Base-by-base conservation (phyloP, 1,140 invertebrate species). In the Amyelois transitella region DNA sequence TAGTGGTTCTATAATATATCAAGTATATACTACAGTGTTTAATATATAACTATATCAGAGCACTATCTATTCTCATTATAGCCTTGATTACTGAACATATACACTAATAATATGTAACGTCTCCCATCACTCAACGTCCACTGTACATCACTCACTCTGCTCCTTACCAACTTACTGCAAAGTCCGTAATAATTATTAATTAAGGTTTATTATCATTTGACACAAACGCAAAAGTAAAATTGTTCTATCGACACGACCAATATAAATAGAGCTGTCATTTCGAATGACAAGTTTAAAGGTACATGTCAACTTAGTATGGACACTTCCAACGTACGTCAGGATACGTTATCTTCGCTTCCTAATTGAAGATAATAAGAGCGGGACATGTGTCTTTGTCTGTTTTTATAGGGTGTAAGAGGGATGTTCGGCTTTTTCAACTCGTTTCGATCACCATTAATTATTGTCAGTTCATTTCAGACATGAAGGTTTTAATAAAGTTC, bases 331-430 rank as follows among this genome's bases (percentile, higher is more conserved):
- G 74, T 82, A 81, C 81, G 81, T 78, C 80, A 77, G 68, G 75
- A 71, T 67, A 73, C 62, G 78, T 77, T 85, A 85, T 85, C 81
- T 62, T 70, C 69, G 70, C 69, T 74, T 79, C 81, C 83, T 85
- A 85, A 85, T 85, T 85, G 81, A 83, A 83, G 78, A 85, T 85
- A 83, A 85, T 83, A 81, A 81, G 77, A 74, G 32, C 72, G 61
- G 71, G 77, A 81, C 80, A 86, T 83, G 74, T 86, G 80, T 83
- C 82, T 83, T 74, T 77, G 80, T 82, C 80, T 69, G 69, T 83
- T 86, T 80, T 83, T 86, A 82, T 81, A 74, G 82, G 69, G 75
- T 80, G 75, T 75, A 69, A 74, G 70, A 51, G 56, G 62, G 64
- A 66, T 68, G 64, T 72, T 69, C 73, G 60, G 69, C 77, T 80